These are phyloP conservation scores for Caenorhabditis uteleia DNA, from an alignment of 2,888 invertebrate species.

Conservation along the genomic window DNA sequence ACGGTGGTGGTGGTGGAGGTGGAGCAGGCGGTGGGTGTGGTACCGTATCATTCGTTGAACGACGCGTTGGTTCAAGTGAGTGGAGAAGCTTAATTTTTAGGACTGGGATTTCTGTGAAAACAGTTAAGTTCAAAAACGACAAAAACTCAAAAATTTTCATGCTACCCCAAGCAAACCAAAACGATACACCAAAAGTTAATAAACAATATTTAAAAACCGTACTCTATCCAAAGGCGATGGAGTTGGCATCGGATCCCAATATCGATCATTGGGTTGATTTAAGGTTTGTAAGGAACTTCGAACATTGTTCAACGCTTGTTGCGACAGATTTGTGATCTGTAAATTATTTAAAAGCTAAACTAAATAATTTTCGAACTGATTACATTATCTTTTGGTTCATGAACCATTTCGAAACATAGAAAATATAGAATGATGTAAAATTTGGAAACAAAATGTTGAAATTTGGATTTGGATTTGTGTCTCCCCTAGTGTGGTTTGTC, in stretches of 20 bases:
- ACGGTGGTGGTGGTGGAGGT: constrained; percentile 6
- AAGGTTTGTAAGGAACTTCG: neutral
- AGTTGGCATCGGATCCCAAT: neutral
- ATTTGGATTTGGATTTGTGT: no score
- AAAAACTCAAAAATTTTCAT: neutral
- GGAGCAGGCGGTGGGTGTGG: constrained; percentile 10
- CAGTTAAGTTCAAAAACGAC: neutral
- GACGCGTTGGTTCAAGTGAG: neutral
- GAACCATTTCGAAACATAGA: no score
- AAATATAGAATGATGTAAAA: no score
- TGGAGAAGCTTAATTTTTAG: no score
- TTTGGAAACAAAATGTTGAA: no score
- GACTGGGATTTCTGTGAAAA: neutral
- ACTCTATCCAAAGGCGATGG: neutral
- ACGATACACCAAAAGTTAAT: no score
- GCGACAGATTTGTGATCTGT: constrained; percentile 31
- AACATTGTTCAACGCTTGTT: constrained; percentile 33
- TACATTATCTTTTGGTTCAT: no score
- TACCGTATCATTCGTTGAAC: neutral
- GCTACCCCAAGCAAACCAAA: no score
- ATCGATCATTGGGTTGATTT: neutral
- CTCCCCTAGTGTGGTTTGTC: no score
- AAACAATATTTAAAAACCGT: no score
- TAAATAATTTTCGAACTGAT: neutral
- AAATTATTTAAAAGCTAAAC: constrained; percentile 1